These are phyloP conservation scores for Andrena bucephala DNA, from an alignment of 2,888 invertebrate species.

Conservation along the genomic window DNA sequence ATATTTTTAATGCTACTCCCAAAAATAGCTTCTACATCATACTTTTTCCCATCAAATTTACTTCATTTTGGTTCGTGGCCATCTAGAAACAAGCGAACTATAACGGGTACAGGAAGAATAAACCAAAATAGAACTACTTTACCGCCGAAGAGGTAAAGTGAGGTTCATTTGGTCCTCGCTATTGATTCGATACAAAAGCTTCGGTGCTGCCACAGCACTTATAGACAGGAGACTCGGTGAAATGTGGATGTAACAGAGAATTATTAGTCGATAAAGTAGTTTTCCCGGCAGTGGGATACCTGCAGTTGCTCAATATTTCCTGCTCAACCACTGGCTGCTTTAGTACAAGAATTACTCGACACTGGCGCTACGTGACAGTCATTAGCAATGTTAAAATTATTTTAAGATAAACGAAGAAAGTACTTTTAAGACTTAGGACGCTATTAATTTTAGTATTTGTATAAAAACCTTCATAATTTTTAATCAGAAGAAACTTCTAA, in stretches of 20 bases:
- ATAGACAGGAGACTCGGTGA: not conserved
- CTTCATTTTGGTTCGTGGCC: not conserved
- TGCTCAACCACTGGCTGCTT: not conserved
- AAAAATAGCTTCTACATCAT: not conserved
- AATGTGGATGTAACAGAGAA: not conserved
- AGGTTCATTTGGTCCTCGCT: not conserved
- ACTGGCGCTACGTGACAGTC: not conserved
- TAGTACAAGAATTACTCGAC: not conserved
- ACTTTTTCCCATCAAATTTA: not conserved
- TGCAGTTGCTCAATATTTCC: not conserved
- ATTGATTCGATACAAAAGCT: slow-evolving; percentile 19
- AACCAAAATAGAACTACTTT: slow-evolving; percentile 17
- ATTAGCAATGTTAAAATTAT: not conserved
- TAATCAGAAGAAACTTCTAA: too few species aligned
- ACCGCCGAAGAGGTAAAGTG: not conserved
- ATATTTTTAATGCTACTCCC: not conserved
- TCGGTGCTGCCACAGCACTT: slow-evolving; percentile 26
- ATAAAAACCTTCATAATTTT: too few species aligned
- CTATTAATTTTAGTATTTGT: too few species aligned
- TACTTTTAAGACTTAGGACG: too few species aligned
- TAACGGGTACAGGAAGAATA: not conserved
- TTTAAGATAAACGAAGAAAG: too few species aligned
- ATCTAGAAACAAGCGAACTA: not conserved
- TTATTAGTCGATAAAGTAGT: slow-evolving; percentile 30
- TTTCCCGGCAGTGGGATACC: not conserved